Conservation (phyloP, 2,797 vertebrate genomes). For the Poeciliopsis infans region DNA sequence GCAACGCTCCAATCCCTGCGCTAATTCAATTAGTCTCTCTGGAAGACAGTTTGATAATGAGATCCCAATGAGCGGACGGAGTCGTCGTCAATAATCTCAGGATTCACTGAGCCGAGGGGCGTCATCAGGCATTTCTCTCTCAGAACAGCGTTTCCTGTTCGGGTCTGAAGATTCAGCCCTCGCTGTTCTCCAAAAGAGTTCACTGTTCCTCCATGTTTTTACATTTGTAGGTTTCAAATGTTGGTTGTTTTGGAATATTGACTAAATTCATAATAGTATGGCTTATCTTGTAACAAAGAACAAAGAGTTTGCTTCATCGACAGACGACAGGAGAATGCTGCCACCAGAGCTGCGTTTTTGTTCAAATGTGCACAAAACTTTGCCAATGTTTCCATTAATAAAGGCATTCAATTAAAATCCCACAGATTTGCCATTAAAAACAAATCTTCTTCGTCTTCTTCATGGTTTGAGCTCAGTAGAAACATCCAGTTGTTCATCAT, state of each 20-base stretch:
- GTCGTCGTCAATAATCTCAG: conserved; percentile 55
- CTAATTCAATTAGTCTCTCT: conserved; percentile 69
- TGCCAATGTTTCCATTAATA: too few species aligned
- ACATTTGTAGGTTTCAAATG: background rate
- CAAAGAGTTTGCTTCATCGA: background rate
- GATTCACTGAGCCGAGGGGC: conserved; percentile 44
- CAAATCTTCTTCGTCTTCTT: too few species aligned
- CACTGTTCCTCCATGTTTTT: background rate
- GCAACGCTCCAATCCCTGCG: conserved; percentile 44
- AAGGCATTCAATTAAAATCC: too few species aligned
- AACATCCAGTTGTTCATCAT: too few species aligned
- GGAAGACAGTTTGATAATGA: conserved; percentile 68
- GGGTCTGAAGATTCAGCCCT: background rate
- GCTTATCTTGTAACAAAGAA: background rate
- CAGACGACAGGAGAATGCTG: background rate
- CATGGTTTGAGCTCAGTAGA: too few species aligned
- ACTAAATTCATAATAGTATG: background rate
- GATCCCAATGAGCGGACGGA: conserved; percentile 49
- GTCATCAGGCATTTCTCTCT: conserved; percentile 24
- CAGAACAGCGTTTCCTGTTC: conserved; percentile 2
- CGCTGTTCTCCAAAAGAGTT: background rate
- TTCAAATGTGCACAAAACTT: too few species aligned
- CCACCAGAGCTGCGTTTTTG: background rate
- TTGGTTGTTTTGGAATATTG: background rate
- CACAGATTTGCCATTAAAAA: too few species aligned